Percentiles rank a stretch among this genome's conserved stretches.
Evolutionary conservation across 2,888 invertebrate species (phyloP).

Genomic region (Physocephala rufipes): DNA sequence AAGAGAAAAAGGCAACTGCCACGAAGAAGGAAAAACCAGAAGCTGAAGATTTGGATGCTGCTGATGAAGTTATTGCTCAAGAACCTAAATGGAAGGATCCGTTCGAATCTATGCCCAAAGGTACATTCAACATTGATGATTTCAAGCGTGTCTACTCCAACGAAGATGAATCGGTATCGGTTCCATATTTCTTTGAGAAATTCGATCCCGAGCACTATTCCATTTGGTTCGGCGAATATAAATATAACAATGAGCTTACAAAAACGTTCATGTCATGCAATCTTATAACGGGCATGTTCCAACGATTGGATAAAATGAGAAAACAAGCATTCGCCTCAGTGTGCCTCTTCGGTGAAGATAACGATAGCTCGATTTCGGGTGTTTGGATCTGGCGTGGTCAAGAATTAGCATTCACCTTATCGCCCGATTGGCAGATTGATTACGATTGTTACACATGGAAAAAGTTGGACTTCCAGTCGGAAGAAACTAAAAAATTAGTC

Average conservation of each 20-base stretch:
- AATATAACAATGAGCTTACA: slow-evolving; percentile 90
- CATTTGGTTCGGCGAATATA: slow-evolving; percentile 97
- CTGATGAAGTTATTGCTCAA: slow-evolving; percentile 74
- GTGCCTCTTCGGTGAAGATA: slow-evolving; percentile 91
- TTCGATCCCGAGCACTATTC: slow-evolving; percentile 96
- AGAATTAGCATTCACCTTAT: slow-evolving; percentile 88
- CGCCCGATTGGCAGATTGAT: slow-evolving; percentile 95
- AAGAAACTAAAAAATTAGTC: slow-evolving; percentile 86
- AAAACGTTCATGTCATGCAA: slow-evolving; percentile 99
- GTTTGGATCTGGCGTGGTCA: slow-evolving; percentile 99
- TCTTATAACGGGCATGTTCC: slow-evolving; percentile 97
- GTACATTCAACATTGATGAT: slow-evolving; percentile 93
- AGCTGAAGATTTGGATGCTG: slow-evolving; percentile 71
- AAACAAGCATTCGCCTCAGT: slow-evolving; percentile 96
- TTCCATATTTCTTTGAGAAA: slow-evolving; percentile 98
- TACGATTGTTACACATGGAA: slow-evolving; percentile 97
- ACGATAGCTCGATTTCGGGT: slow-evolving; percentile 92
- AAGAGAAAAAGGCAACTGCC: slow-evolving; percentile 58
- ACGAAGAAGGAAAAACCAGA: slow-evolving; percentile 67
- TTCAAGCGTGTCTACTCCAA: slow-evolving; percentile 98
- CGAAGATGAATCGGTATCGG: slow-evolving; percentile 89
- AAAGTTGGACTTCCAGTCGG: slow-evolving; percentile 83
- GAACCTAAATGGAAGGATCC: slow-evolving; percentile 92
- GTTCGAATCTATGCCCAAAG: slow-evolving; percentile 88
- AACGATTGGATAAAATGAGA: slow-evolving; percentile 97